Evolutionary conservation across 92 coral and sea anemone genomes (phyloP).

Genomic region (Isaurus tuberculatus): DNA sequence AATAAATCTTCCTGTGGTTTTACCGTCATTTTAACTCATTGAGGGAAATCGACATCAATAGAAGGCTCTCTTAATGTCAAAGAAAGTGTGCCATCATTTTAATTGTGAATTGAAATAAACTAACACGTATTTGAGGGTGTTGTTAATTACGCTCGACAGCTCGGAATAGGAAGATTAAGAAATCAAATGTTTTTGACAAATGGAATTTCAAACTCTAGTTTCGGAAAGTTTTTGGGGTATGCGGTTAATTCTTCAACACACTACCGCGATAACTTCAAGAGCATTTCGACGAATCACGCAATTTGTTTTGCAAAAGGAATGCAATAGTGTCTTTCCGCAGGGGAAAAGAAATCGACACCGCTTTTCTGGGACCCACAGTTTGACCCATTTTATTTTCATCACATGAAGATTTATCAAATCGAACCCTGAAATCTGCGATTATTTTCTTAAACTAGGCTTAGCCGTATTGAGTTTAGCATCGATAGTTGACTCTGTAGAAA

Average conservation of each 20-base stretch:
- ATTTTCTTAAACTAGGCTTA: slow-evolving; percentile 29
- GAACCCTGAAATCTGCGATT: slow-evolving; percentile 43
- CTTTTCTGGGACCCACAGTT: slow-evolving; percentile 11
- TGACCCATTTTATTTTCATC: slow-evolving; percentile 36
- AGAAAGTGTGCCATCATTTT: slow-evolving; percentile 46
- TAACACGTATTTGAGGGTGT: slow-evolving; percentile 34
- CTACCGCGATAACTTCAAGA: slow-evolving; percentile 11
- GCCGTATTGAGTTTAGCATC: slow-evolving; percentile 13
- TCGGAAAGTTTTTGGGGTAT: neutral
- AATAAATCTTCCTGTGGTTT: slow-evolving; percentile 46
- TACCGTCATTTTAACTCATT: slow-evolving; percentile 28
- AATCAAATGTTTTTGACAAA: slow-evolving; percentile 8
- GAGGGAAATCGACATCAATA: slow-evolving; percentile 39
- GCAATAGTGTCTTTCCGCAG: slow-evolving; percentile 29
- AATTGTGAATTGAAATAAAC: slow-evolving; percentile 35
- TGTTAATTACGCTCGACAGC: slow-evolving; percentile 35
- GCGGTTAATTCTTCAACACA: slow-evolving; percentile 29
- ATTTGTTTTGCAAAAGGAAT: slow-evolving; percentile 26
- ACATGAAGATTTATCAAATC: slow-evolving; percentile 32
- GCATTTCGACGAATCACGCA: slow-evolving; percentile 36
- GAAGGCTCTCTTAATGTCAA: slow-evolving; percentile 32
- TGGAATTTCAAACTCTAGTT: slow-evolving; percentile 40
- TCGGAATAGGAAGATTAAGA: neutral
- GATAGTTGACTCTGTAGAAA: neutral
- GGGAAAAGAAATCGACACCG: slow-evolving; percentile 37